phyloP scores from a whole-genome alignment of 2,113 vertebrate species.

The Brachypodius melanocephalos region DNA sequence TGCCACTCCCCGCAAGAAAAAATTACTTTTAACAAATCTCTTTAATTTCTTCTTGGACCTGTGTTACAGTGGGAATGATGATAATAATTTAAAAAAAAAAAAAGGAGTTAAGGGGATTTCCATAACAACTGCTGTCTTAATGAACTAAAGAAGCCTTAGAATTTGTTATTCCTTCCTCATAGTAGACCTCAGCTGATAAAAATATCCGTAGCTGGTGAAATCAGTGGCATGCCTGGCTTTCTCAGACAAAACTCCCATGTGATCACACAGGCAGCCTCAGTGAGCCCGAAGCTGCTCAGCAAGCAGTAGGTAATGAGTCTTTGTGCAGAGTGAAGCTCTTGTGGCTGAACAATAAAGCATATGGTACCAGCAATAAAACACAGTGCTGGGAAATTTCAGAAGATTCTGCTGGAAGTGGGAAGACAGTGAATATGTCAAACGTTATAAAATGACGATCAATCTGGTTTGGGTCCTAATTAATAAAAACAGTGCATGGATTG shows the following conservation, averaged over 20 bases:
- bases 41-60: conserved; percentile 29
- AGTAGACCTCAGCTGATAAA: conserved; percentile 87
- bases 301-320: conserved; percentile 97
- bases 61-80: not conserved
- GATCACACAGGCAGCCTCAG: conserved; percentile 91
- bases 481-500: conserved; percentile 81
- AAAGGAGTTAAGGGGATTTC: conserved; percentile 58
- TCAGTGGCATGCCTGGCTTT: conserved; percentile 83
- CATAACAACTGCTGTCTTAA: conserved; percentile 60
- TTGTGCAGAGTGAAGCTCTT: conserved; percentile 90
- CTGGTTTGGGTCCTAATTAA: conserved; percentile 75
- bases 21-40: conserved; percentile 42
- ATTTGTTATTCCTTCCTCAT: conserved; percentile 76
- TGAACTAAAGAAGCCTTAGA: conserved; percentile 65
- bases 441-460: conserved; percentile 72
- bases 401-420: conserved; percentile 73
- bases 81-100: not conserved
- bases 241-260: conserved; percentile 93
- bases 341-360: conserved; percentile 91
- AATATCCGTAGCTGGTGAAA: conserved; percentile 91
- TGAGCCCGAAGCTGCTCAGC: conserved; percentile 86
- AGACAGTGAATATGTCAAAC: conserved; percentile 69
- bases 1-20: conserved; percentile 15
- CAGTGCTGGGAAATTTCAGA: conserved; percentile 82
- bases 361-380: conserved; percentile 85